Conservation (phyloP, 2,113 vertebrate species). For the Ifrita kowaldi region DNA sequence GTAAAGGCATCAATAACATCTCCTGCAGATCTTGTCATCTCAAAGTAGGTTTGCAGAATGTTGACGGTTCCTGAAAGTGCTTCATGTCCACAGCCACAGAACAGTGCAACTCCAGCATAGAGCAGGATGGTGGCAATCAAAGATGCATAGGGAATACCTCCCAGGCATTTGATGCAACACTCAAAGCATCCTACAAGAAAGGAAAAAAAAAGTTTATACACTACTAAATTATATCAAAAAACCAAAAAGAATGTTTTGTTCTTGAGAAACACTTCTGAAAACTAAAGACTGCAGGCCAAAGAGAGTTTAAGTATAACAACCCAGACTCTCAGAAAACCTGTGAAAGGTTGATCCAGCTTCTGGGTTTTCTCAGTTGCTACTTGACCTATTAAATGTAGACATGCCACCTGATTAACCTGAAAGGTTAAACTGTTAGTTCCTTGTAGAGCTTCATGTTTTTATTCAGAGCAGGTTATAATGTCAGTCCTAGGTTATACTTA, state of each 20-base stretch:
- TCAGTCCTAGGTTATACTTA: neutral
- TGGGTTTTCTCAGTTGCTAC: neutral
- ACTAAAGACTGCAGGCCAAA: neutral
- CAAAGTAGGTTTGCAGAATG: conserved; percentile 98
- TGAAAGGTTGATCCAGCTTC: neutral
- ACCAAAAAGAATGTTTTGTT: neutral
- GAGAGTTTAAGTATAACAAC: neutral
- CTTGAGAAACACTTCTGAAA: neutral
- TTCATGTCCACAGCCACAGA: conserved; percentile 97
- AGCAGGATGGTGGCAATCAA: conserved; percentile 95
- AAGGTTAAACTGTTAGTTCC: neutral
- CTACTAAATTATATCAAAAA: neutral
- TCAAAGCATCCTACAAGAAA: conserved; percentile 87
- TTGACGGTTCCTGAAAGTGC: conserved; percentile 94
- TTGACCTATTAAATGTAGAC: neutral
- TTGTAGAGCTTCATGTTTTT: neutral
- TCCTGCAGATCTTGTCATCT: conserved; percentile 89
- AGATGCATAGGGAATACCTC: conserved; percentile 96
- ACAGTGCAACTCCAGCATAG: conserved; percentile 93
- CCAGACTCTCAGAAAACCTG: neutral
- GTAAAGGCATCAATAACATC: conserved; percentile 94
- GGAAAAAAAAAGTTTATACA: neutral
- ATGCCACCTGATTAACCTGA: neutral
- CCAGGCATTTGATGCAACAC: conserved; percentile 97
- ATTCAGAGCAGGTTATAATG: neutral